These are phyloP conservation scores for Danio choprae DNA, from an alignment of 2,797 vertebrate genomes.

Conservation along the genomic window DNA sequence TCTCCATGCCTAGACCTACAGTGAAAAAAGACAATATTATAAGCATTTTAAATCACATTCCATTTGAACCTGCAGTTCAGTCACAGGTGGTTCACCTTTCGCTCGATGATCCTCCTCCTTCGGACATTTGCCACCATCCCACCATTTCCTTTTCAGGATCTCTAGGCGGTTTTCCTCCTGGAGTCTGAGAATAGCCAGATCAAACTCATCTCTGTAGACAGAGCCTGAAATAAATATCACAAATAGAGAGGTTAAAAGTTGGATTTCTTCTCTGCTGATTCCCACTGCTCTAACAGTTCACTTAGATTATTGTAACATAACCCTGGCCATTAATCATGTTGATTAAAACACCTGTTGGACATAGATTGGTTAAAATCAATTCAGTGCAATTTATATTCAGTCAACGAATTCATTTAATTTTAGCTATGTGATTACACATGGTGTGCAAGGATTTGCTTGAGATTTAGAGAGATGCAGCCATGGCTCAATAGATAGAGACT, in stretches of 20 bases:
- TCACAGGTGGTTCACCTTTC: slow-evolving; percentile 84
- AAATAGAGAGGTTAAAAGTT: slow-evolving; percentile 14
- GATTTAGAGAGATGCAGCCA: too few relatives aligned
- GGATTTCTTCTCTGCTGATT: background rate
- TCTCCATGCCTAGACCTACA: slow-evolving; percentile 97
- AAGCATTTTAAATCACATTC: background rate
- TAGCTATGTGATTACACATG: background rate
- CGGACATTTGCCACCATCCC: slow-evolving; percentile 97
- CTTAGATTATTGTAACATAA: slow-evolving; percentile 18
- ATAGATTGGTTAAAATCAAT: slow-evolving; percentile 26
- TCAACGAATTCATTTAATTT: slow-evolving; percentile 18
- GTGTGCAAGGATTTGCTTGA: too few relatives aligned
- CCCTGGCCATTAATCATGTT: slow-evolving; percentile 18
- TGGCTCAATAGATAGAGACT: too few relatives aligned
- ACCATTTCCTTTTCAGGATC: slow-evolving; percentile 98
- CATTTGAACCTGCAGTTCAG: background rate
- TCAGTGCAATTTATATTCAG: slow-evolving; percentile 19
- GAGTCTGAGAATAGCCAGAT: slow-evolving; percentile 93
- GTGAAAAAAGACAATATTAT: background rate
- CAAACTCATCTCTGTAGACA: slow-evolving; percentile 64
- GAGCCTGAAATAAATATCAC: slow-evolving; percentile 52
- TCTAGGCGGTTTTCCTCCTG: slow-evolving; percentile 98
- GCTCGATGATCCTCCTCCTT: slow-evolving; percentile 98
- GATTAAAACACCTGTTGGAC: slow-evolving; percentile 22
- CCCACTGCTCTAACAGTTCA: background rate